phyloP scores from a whole-genome alignment of 2,113 vertebrate species.

The Chroicocephalus ridibundus region DNA sequence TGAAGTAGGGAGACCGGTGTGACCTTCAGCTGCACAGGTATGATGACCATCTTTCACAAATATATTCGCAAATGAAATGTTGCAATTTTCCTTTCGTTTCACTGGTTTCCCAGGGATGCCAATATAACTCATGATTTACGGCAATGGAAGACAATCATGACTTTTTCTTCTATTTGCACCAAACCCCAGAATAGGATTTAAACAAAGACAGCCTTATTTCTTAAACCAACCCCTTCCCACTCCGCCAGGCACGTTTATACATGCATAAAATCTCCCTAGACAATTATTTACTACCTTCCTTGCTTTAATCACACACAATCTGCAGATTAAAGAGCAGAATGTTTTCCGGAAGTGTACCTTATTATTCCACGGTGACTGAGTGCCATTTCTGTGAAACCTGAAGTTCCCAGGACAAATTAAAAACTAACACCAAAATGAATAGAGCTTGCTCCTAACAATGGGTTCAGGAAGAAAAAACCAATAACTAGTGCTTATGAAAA shows the following conservation, averaged over 20 bases:
- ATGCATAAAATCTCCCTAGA: background rate
- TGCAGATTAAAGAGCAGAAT: background rate
- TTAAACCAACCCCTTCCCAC: background rate
- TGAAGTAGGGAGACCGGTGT: background rate
- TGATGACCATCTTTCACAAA: background rate
- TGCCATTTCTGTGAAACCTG: background rate
- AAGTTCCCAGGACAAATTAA: background rate
- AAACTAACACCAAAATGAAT: background rate
- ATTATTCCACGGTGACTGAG: background rate
- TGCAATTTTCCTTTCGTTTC: slow-evolving; percentile 1
- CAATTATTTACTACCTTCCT: slow-evolving; percentile 33
- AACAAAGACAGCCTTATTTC: slow-evolving; percentile 29
- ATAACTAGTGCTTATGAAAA: background rate
- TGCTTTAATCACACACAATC: background rate
- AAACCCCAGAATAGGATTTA: background rate
- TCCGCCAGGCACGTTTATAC: background rate
- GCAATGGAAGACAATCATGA: background rate
- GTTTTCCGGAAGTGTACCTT: background rate
- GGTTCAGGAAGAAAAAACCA: background rate
- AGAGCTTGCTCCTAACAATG: background rate
- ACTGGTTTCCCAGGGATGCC: background rate
- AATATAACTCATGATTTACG: background rate
- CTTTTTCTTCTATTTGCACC: background rate
- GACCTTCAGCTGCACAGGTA: background rate
- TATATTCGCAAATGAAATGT: background rate